Evolutionary conservation across 2,797 vertebrate genomes (phyloP).

Genomic region (Pangasius larnaudii): DNA sequence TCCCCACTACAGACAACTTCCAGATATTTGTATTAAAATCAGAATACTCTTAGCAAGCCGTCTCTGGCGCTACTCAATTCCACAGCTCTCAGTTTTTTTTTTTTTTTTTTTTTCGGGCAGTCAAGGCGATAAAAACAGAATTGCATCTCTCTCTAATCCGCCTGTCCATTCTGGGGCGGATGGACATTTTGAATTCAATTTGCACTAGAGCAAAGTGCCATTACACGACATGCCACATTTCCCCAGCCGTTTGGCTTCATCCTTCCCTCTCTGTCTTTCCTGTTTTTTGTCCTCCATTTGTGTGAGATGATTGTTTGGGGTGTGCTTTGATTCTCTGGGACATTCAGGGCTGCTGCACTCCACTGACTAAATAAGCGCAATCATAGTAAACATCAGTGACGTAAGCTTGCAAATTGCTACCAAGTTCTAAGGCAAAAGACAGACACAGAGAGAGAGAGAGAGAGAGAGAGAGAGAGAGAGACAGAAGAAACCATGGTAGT

Average conservation of each 20-base stretch:
- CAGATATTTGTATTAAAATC: conserved; percentile 68
- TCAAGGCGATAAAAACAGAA: conserved; percentile 37
- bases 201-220: conserved; percentile 62
- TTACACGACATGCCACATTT: conserved; percentile 58
- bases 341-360: conserved; percentile 46
- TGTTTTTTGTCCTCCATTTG: conserved; percentile 19
- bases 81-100: conserved; percentile 31
- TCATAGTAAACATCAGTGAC: conserved; percentile 61
- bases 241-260: conserved; percentile 30
- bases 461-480: not conserved
- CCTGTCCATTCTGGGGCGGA: conserved; percentile 53
- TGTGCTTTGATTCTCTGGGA: conserved; percentile 52
- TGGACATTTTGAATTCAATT: conserved; percentile 67
- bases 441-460: conserved; percentile 17
- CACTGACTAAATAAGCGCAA: conserved; percentile 63
- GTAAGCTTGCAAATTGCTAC: conserved; percentile 51
- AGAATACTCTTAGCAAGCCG: conserved; percentile 45
- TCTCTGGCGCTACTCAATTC: conserved; percentile 54
- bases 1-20: conserved; percentile 62
- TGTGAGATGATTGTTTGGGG: conserved; percentile 35
- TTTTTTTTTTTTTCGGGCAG: not conserved
- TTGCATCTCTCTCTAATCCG: conserved; percentile 42
- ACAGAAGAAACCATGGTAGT: too few species aligned
- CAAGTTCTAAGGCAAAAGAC: not conserved
- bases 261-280: conserved; percentile 38